Evolutionary conservation across 2,888 invertebrate genomes (phyloP), one percentile per base, ranked within the genome.

Genomic region (Arrhopalites spinosus): DNA sequence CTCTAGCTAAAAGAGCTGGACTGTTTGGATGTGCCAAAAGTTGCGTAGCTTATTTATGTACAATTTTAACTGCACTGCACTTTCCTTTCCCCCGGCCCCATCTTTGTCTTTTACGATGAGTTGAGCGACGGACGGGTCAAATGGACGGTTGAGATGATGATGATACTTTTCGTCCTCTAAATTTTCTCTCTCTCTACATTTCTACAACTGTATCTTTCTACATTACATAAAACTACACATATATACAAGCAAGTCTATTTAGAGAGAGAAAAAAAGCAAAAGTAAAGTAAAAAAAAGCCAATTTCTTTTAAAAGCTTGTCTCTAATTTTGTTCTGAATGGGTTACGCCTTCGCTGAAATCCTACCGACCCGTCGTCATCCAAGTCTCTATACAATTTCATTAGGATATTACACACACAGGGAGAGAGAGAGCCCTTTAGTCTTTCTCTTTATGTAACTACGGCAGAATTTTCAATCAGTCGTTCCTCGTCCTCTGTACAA

Each of bases 261-360:
- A 50, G 7, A 43, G 5, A 17, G 43, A 17, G 36, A n/a, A 17
- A 66, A 5, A 43, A n/a, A 36, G 66, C 17, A 20, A 27, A 1
- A 15, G 68, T 23, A 27, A 29, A 47, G 23, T 47, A 53, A 59
- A 30, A 56, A 70, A 70, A 56, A 70, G 70, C 20, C 70, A 70
- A 70, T 70, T 56, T 70, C 56, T 70, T 70, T 56, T 70, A 70
- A 70, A 70, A 70, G 70, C 56, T 56, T 27, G 50, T 23, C 50
- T 70, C 56, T 70, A 70, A 70, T 70, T 70, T 70, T 56, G 50
- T 56, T 70, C 50, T 56, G 70, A 53, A 70, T 70, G 70, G 70
- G 70, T 59, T 70, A 70, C 70, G 70, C 70, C 70, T 70, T 70
- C 70, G 25, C 20, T 59, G 25, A 59, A 59, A 20, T 59, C n/a